These are phyloP conservation scores for Coleophora flavipennella DNA, from an alignment of 2,888 invertebrate species.

Conservation along the genomic window DNA sequence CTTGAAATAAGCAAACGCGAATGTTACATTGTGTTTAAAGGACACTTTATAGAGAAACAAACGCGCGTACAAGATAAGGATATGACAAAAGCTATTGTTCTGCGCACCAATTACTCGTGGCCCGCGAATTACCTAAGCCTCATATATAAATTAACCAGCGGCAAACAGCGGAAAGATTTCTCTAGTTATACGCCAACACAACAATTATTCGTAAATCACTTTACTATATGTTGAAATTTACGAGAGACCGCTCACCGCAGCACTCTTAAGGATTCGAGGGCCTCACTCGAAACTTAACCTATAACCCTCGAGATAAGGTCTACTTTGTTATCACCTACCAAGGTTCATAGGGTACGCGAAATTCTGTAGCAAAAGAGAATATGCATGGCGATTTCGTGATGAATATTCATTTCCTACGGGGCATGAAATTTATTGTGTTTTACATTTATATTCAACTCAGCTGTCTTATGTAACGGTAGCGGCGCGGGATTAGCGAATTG, in stretches of 20 bases:
- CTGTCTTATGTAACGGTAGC: slow-evolving; percentile 72
- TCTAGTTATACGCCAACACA: slow-evolving; percentile 72
- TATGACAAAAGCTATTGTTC: slow-evolving; percentile 73
- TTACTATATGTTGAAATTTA: slow-evolving; percentile 74
- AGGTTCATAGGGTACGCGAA: slow-evolving; percentile 49
- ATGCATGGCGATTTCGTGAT: slow-evolving; percentile 74
- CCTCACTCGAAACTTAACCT: slow-evolving; percentile 45
- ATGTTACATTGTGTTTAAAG: slow-evolving; percentile 48
- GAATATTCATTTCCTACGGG: slow-evolving; percentile 74
- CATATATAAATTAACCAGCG: slow-evolving; percentile 71
- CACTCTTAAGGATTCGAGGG: slow-evolving; percentile 47
- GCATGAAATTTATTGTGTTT: slow-evolving; percentile 74
- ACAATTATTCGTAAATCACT: slow-evolving; percentile 74
- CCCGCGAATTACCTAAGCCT: slow-evolving; percentile 72
- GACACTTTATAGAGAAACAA: slow-evolving; percentile 54
- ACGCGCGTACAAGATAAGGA: slow-evolving; percentile 62
- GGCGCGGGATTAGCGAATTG: slow-evolving; percentile 70
- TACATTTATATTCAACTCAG: slow-evolving; percentile 73
- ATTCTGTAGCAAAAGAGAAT: slow-evolving; percentile 66
- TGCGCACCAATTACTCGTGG: slow-evolving; percentile 68
- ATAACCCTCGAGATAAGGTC: slow-evolving; percentile 43
- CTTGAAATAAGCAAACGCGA: slow-evolving; percentile 23
- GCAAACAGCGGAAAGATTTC: slow-evolving; percentile 73
- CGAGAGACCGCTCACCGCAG: slow-evolving; percentile 50
- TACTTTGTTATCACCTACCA: slow-evolving; percentile 32